Conservation (phyloP, 2,113 vertebrate species). For the Elephas maximus region DNA sequence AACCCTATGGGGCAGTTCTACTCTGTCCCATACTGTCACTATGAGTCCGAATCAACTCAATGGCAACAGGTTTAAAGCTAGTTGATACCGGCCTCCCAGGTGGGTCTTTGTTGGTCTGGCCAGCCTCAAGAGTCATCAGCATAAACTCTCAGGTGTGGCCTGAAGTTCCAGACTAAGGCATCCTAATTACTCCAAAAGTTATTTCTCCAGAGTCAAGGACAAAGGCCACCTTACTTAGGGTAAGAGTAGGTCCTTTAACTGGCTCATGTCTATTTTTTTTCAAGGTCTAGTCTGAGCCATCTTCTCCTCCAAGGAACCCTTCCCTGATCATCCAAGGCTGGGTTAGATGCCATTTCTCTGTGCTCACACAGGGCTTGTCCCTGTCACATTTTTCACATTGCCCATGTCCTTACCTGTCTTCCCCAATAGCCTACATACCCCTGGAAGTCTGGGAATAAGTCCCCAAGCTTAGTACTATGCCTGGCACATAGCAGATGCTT, state of each 20-base stretch:
- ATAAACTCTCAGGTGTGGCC: not conserved
- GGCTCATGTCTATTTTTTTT: not conserved
- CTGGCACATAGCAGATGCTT: not conserved
- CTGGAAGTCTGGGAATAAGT: not conserved
- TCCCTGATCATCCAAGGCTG: not conserved
- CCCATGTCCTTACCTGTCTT: conserved; percentile 25
- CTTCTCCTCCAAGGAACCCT: not conserved
- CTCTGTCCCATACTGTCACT: too few relatives aligned
- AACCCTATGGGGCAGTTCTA: too few relatives aligned
- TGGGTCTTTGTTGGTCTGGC: not conserved
- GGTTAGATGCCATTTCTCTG: not conserved
- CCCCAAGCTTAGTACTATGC: not conserved
- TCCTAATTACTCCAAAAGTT: not conserved
- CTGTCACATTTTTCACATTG: conserved; percentile 41
- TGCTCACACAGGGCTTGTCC: not conserved
- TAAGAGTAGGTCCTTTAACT: not conserved
- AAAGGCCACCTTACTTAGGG: not conserved
- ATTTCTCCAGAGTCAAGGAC: not conserved
- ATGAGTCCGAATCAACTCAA: too few relatives aligned
- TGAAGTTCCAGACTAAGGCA: not conserved
- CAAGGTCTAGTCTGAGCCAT: not conserved
- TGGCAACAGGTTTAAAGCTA: not conserved
- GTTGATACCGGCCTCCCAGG: too few relatives aligned
- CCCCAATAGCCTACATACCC: not conserved
- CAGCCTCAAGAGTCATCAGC: not conserved